Conservation (phyloP, 2,888 invertebrate genomes). For the Epinotia bilunana region DNA sequence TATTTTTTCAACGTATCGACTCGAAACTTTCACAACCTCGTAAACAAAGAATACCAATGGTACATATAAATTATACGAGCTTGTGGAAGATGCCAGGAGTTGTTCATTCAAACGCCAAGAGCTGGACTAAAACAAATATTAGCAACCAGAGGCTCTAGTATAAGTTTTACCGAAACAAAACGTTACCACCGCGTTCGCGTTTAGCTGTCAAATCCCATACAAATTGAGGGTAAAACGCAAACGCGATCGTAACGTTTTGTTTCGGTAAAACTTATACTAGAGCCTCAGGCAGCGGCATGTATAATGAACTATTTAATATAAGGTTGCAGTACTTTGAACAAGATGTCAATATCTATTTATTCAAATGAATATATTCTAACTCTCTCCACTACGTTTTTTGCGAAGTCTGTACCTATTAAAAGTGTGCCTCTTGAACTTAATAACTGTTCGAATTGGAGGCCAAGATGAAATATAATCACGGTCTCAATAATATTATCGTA, state of each 20-base stretch:
- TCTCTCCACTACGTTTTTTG: conserved; percentile 18
- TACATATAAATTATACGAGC: background rate
- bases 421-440: background rate
- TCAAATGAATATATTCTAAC: conserved; percentile 25
- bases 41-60: background rate
- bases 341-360: conserved; percentile 14
- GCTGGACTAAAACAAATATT: background rate
- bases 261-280: no score
- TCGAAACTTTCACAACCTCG: conserved; percentile 4
- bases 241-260: no score
- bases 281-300: background rate
- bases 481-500: no score
- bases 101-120: background rate
- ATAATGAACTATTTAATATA: background rate
- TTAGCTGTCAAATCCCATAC: no score
- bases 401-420: no score
- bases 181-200: no score
- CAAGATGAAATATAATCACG: no score
- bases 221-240: no score
- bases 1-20: background rate
- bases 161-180: no score
- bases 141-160: no score
- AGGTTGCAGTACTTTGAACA: conserved; percentile 6
- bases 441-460: no score
- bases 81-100: background rate